A percentile compares a stretch with the other conserved stretches of the same genome.
Conservation (phyloP, 2,113 vertebrate genomes). For the Sinocyclocheilus rhinocerous region DNA sequence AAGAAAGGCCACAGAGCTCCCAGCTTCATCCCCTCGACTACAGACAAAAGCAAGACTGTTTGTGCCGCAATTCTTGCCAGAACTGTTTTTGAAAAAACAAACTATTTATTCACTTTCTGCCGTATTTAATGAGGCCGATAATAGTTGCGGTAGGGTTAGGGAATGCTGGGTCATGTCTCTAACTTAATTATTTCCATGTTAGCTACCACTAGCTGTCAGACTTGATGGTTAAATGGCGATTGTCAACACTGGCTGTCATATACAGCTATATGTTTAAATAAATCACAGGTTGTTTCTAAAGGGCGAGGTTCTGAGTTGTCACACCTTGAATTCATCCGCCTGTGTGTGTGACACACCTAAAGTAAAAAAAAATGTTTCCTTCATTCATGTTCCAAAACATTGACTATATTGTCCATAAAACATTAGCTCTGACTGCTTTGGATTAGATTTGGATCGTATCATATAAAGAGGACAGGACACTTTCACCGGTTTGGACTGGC, state of each 20-base stretch:
- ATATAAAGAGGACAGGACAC: not conserved
- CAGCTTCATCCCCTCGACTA: constrained; percentile 7
- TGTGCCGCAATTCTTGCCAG: not conserved
- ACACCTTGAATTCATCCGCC: constrained; percentile 29
- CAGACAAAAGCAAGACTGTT: constrained; percentile 15
- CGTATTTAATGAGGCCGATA: constrained; percentile 19
- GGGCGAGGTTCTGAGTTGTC: constrained; percentile 27
- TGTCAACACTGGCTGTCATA: constrained; percentile 15
- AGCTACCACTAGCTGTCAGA: constrained; percentile 25
- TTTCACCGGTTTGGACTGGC: not conserved
- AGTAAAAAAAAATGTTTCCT: not conserved
- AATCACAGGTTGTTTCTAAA: constrained; percentile 26
- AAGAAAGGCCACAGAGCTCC: constrained; percentile 35
- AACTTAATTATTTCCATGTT: constrained; percentile 15
- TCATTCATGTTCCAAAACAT: not conserved
- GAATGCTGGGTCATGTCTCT: constrained; percentile 26
- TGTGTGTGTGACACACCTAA: constrained; percentile 35
- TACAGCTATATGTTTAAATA: constrained; percentile 30
- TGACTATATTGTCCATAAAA: not conserved
- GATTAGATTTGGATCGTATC: not conserved
- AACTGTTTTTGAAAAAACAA: not conserved
- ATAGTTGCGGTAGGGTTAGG: constrained; percentile 16
- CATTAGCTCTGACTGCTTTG: not conserved
- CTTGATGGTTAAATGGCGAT: constrained; percentile 10
- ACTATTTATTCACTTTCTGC: constrained; percentile 8